A percentile compares a stretch with the other conserved stretches of the same genome.
These are phyloP conservation scores for Sporophila hypoxantha DNA, from an alignment of 2,113 vertebrate genomes.

Conservation along the genomic window DNA sequence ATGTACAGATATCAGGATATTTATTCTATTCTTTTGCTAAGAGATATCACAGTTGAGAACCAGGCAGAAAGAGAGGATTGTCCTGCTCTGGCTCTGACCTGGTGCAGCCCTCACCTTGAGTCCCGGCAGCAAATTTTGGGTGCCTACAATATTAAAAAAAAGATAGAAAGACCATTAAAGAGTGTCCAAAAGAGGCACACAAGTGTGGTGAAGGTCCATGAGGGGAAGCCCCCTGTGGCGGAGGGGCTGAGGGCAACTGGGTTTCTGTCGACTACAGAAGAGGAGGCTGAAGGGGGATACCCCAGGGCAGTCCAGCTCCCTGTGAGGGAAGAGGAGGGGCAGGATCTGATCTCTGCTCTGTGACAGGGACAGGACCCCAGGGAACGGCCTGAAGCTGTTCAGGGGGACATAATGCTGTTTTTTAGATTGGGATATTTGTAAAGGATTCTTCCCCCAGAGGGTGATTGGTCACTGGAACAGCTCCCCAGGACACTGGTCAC, in stretches of 20 bases:
- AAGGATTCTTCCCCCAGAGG: neutral
- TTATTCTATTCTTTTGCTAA: neutral
- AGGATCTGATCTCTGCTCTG: neutral
- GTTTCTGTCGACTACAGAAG: neutral
- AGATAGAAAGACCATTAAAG: accelerated
- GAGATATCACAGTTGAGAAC: neutral
- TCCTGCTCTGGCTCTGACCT: too few species aligned
- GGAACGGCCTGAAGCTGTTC: accelerated
- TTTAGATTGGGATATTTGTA: neutral
- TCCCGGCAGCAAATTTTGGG: neutral
- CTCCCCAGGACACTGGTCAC: too few species aligned
- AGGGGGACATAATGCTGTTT: neutral
- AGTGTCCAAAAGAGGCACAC: accelerated
- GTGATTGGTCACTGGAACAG: accelerated
- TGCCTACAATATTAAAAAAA: neutral
- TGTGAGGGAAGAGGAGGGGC: accelerated
- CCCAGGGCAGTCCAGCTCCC: accelerated
- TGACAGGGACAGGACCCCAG: accelerated
- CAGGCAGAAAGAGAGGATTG: neutral
- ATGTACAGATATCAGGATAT: neutral
- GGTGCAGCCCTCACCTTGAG: neutral
- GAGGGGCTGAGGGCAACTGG: accelerated
- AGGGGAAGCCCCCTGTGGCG: accelerated
- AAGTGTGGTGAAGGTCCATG: accelerated
- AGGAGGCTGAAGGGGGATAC: neutral